Evolutionary conservation across 2,113 vertebrate species (phyloP), one percentile per base, ranked within the genome.

Genomic region (Xyrauchen texanus): DNA sequence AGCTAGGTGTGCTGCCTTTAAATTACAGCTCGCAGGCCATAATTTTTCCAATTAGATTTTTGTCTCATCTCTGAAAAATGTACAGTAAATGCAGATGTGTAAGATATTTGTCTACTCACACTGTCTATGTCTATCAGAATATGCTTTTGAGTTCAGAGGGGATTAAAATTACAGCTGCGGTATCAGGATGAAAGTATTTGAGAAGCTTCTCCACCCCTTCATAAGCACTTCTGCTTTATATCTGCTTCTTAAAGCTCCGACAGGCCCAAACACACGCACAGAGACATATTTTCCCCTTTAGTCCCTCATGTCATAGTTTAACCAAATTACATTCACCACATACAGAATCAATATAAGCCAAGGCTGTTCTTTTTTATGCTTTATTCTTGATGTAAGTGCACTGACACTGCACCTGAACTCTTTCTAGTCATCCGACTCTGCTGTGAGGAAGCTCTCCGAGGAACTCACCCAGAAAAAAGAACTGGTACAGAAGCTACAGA

Each of bases 401-500:
- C 5, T 57, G 8, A 57, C 53, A 57, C 13, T 57, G 12, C n/a
- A 49, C 47, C 47, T 45, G 8, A 13, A 49, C 47, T 61, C 21
- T 62, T 12, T 73, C 46, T 34, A 93, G 91, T 66, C 77, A 0
- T 87, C 87, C 49, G 88, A 91, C 15, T 49, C 81, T 6, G 87
- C 88, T 58, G 78, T 92, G 51, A 85, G 84, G 81, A 88, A 83
- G 80, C 89, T 92, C 68, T 80, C 86, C 0, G 91, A 89, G 80
- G 88, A 91, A 68, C 89, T 93, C 4, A 70, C 80, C 42, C 90
- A 88, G 65, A 89, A 57, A 52, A 89, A 90, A 12, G 81, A 88
- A 53, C 78, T 15, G 21, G 55, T 92, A 47, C 85, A 88, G 72
- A 91, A 88, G 77, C 86, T 92, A 15, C 89, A 91, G 82, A 87